These are phyloP conservation scores for Dynastes grantii DNA, from an alignment of 2,888 invertebrate genomes.

Conservation along the genomic window DNA sequence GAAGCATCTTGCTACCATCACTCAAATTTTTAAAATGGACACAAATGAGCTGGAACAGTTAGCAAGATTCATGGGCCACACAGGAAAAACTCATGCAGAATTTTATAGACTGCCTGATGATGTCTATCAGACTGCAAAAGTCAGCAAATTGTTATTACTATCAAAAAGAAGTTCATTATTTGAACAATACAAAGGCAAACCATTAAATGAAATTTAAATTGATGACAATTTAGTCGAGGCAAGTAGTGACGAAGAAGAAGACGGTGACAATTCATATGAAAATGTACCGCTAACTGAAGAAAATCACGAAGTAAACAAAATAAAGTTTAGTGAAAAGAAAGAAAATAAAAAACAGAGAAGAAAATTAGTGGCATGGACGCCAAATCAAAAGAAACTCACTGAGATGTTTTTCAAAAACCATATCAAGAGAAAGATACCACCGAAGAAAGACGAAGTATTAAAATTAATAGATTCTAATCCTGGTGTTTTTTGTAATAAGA, in stretches of 20 bases:
- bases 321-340: slow-evolving; percentile 2
- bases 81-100: slow-evolving; percentile 42
- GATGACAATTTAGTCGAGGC: slow-evolving; percentile 28
- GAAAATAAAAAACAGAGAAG: background rate
- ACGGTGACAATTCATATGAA: background rate
- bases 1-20: slow-evolving; percentile 45
- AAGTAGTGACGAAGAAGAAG: background rate
- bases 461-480: slow-evolving; percentile 1
- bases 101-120: slow-evolving; percentile 38
- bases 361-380: background rate
- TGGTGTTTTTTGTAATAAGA: slow-evolving; percentile 21
- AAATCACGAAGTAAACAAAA: background rate
- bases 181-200: slow-evolving; percentile 49
- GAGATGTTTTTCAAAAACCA: too few species aligned
- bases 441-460: slow-evolving; percentile 27
- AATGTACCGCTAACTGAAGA: background rate
- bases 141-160: slow-evolving; percentile 33
- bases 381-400: too few species aligned
- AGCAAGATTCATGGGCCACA: slow-evolving; percentile 44
- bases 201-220: slow-evolving; percentile 40
- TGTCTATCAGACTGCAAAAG: background rate
- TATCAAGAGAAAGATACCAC: background rate
- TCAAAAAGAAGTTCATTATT: slow-evolving; percentile 16
- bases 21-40: slow-evolving; percentile 47
- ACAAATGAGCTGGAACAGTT: slow-evolving; percentile 43